These are phyloP conservation scores for Cephalopterus ornatus DNA, from an alignment of 2,113 vertebrate species.

Conservation along the genomic window DNA sequence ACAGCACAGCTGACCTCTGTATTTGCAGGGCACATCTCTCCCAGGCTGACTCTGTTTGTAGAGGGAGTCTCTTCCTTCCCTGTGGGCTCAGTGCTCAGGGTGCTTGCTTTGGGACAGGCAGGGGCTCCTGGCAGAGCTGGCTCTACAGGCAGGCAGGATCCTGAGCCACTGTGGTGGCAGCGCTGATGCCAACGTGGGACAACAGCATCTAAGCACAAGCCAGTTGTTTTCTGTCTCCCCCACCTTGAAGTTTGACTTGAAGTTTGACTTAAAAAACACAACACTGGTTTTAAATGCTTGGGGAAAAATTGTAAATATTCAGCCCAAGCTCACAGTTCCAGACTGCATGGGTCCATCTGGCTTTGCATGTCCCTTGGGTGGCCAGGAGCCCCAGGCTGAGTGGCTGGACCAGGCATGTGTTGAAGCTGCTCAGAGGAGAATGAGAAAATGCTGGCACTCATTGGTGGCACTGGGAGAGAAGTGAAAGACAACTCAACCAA, in stretches of 20 bases:
- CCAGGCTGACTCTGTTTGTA: neutral
- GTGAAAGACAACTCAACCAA: neutral
- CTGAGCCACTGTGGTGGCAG: rapidly evolving
- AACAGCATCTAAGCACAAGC: neutral
- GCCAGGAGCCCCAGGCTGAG: neutral
- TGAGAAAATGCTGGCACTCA: neutral
- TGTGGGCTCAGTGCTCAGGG: neutral
- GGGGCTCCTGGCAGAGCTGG: neutral
- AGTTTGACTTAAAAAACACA: neutral
- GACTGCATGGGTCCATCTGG: neutral
- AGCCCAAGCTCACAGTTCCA: too few relatives aligned
- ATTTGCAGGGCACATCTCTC: neutral
- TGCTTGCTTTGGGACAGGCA: neutral
- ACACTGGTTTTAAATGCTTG: neutral
- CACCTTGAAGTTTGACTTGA: neutral
- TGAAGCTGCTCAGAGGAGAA: neutral
- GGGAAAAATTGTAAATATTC: neutral
- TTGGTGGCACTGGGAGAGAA: neutral
- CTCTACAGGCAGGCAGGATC: neutral
- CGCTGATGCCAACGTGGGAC: neutral
- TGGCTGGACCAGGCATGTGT: neutral
- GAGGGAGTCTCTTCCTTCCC: neutral
- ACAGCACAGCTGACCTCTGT: neutral
- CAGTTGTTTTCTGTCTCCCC: neutral
- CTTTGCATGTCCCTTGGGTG: neutral